These are phyloP conservation scores for Osmerus mordax DNA, from an alignment of 2,113 vertebrate species.

Conservation along the genomic window DNA sequence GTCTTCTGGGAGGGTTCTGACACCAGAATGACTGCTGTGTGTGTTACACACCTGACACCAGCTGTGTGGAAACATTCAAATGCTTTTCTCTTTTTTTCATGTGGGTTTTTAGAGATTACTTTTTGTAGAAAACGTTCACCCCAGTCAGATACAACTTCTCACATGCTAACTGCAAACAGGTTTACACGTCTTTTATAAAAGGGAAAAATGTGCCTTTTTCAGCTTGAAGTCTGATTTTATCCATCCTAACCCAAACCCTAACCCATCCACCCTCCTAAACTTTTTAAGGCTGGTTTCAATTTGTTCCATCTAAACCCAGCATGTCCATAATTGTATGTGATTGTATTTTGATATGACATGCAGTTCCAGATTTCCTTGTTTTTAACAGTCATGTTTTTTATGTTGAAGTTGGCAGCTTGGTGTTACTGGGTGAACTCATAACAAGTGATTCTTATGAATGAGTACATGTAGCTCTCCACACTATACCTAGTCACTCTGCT, in stretches of 20 bases:
- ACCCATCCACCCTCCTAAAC: slow-evolving; percentile 42
- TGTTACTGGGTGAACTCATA: slow-evolving; percentile 33
- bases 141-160: slow-evolving; percentile 42
- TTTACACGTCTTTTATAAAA: slow-evolving; percentile 68
- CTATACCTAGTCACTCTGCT: slow-evolving; percentile 23
- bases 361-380: slow-evolving; percentile 50
- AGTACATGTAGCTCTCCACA: slow-evolving; percentile 36
- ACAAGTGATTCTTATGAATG: slow-evolving; percentile 40
- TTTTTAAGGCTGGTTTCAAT: slow-evolving; percentile 23
- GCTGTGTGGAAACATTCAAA: too few species aligned
- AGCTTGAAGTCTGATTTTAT: slow-evolving; percentile 61
- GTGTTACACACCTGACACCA: too few species aligned
- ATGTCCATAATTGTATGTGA: slow-evolving; percentile 57
- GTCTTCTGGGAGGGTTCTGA: too few species aligned
- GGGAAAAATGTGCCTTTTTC: slow-evolving; percentile 77
- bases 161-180: slow-evolving; percentile 63
- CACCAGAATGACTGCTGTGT: too few species aligned
- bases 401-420: slow-evolving; percentile 58
- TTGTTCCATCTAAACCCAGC: slow-evolving; percentile 19
- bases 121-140: slow-evolving; percentile 27
- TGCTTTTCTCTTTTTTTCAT: too few species aligned
- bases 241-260: slow-evolving; percentile 13
- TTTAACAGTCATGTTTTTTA: slow-evolving; percentile 26
- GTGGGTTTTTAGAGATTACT: slow-evolving; percentile 6
- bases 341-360: slow-evolving; percentile 69